These are phyloP conservation scores for Anolis carolinensis DNA, from an alignment of 2,113 vertebrate genomes.

Conservation along the genomic window DNA sequence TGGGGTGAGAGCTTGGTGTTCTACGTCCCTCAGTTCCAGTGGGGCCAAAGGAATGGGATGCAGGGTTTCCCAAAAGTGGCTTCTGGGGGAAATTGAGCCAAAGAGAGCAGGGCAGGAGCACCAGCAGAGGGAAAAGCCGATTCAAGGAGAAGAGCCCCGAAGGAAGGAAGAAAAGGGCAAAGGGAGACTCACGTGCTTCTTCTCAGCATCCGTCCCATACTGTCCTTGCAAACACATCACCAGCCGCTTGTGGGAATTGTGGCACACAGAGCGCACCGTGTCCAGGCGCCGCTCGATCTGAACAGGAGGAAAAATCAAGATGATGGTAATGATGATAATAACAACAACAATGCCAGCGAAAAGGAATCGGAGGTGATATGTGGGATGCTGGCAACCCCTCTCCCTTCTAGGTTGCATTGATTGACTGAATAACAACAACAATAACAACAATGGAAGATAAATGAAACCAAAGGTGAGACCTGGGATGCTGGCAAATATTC, in stretches of 20 bases:
- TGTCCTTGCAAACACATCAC: constrained; percentile 91
- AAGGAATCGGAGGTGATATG: constrained; percentile 37
- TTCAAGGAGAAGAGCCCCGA: accelerated
- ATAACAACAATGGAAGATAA: no score
- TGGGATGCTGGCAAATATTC: no score
- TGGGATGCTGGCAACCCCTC: constrained; percentile 39
- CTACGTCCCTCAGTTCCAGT: neutral
- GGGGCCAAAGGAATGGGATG: neutral
- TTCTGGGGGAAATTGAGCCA: no score
- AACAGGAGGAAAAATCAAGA: neutral
- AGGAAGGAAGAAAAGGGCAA: accelerated
- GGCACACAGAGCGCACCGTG: constrained; percentile 88
- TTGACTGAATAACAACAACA: neutral
- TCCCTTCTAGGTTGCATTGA: neutral
- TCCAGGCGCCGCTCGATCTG: constrained; percentile 96
- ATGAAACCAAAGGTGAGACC: no score
- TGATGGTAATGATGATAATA: no score
- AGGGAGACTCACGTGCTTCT: constrained; percentile 88
- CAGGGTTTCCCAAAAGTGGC: no score
- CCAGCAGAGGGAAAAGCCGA: neutral
- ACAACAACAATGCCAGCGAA: neutral
- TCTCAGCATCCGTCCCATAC: constrained; percentile 88
- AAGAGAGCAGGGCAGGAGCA: neutral
- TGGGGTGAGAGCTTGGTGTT: neutral
- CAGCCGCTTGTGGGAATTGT: constrained; percentile 92